These are phyloP conservation scores for Harpagoxenus sublaevis DNA, from an alignment of 2,888 invertebrate genomes.

Conservation along the genomic window DNA sequence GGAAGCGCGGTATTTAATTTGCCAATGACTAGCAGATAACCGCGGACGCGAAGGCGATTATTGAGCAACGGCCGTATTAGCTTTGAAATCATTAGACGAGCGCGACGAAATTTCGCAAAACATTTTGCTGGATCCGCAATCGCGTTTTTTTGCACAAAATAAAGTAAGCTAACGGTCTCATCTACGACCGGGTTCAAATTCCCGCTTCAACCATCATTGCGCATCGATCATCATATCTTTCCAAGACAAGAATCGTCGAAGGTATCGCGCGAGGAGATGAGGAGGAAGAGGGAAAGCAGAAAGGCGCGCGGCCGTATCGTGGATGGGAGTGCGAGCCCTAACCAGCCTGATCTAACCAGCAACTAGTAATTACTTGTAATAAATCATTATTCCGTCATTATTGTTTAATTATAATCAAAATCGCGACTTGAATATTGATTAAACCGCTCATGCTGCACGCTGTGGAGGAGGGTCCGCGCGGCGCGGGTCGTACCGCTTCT, in stretches of 20 bases:
- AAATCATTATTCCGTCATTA: slow-evolving; percentile 83
- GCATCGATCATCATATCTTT: slow-evolving; percentile 22
- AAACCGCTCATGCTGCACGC: slow-evolving; percentile 59
- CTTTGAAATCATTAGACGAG: neutral
- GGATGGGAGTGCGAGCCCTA: slow-evolving; percentile 59
- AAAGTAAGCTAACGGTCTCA: neutral
- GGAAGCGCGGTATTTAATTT: slow-evolving; percentile 22
- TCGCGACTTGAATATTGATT: slow-evolving; percentile 83
- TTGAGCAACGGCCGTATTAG: neutral
- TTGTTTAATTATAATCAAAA: slow-evolving; percentile 84
- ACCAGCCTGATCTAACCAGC: slow-evolving; percentile 70
- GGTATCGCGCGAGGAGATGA: slow-evolving; percentile 30
- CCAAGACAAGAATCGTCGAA: slow-evolving; percentile 14
- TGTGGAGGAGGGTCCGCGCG: slow-evolving; percentile 51
- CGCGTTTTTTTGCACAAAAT: neutral
- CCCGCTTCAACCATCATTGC: slow-evolving; percentile 24
- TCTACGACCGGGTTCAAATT: neutral
- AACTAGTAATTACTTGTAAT: slow-evolving; percentile 83
- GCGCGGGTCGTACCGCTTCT: slow-evolving; percentile 33
- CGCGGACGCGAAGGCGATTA: neutral
- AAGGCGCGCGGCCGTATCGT: slow-evolving; percentile 38
- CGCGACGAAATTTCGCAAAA: neutral
- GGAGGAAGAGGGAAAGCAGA: slow-evolving; percentile 37
- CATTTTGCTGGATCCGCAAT: neutral
- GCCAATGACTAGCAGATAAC: slow-evolving; percentile 9